Evolutionary conservation across 2,888 invertebrate species (phyloP).

Genomic region (Argyresthia albistria): DNA sequence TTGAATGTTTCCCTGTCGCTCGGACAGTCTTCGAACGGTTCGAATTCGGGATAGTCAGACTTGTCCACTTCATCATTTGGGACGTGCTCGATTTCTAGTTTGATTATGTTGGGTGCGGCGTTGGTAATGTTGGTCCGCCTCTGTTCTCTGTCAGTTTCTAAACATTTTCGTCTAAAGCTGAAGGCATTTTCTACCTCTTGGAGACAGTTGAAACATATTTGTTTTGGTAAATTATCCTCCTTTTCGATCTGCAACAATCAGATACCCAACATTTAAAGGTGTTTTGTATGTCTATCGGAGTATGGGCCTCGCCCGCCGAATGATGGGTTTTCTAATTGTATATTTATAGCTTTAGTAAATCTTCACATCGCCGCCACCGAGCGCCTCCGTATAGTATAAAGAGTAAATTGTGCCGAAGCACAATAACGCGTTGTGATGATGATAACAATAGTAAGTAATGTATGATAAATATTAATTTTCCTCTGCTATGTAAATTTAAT

Average conservation of each 20-base stretch:
- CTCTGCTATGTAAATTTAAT: no score
- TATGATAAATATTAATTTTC: no score
- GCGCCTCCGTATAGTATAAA: no score
- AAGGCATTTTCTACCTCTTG: constrained; percentile 53
- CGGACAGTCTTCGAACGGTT: constrained; percentile 3
- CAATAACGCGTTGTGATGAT: no score
- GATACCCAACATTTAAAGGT: no score
- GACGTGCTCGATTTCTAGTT: constrained; percentile 1
- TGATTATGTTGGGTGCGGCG: not conserved
- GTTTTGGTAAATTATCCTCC: constrained; percentile 45
- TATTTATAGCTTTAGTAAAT: no score
- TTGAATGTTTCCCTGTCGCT: constrained; percentile 13
- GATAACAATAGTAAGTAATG: no score
- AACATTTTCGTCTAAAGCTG: constrained; percentile 60
- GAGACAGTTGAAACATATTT: constrained; percentile 49
- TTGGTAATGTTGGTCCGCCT: not conserved
- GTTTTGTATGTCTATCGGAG: no score
- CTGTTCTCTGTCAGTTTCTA: constrained; percentile 42
- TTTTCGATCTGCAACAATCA: constrained; percentile 40
- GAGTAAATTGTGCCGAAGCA: no score
- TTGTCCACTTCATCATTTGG: constrained; percentile 21
- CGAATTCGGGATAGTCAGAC: constrained; percentile 19
- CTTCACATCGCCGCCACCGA: no score
- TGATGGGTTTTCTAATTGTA: no score
- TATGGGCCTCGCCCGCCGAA: no score